phyloP scores from a whole-genome alignment of 2,113 vertebrate genomes.

The Austrofundulus limnaeus region DNA sequence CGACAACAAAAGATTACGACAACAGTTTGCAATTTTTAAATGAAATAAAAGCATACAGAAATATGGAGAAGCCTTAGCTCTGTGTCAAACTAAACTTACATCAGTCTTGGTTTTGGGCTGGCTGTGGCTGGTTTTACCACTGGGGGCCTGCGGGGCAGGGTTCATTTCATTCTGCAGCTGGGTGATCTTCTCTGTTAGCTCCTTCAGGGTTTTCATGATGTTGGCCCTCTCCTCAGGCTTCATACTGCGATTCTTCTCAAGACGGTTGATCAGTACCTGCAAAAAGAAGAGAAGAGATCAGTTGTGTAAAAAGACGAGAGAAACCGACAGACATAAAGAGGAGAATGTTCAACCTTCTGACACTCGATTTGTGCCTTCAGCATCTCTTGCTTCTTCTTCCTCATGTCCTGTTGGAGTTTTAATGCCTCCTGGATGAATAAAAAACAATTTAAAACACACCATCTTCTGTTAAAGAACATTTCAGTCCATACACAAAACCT shows the following conservation, averaged over 20 bases:
- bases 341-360: conserved; percentile 86
- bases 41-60: not conserved
- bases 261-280: conserved; percentile 92
- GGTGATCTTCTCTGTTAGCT: conserved; percentile 91
- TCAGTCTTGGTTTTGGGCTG: conserved; percentile 91
- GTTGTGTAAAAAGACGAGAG: not conserved
- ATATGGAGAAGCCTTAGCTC: not conserved
- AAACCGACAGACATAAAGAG: not conserved
- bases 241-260: conserved; percentile 94
- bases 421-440: conserved; percentile 84
- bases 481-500: not conserved
- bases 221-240: conserved; percentile 95
- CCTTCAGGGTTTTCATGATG: conserved; percentile 97
- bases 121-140: conserved; percentile 73
- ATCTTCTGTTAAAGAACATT: not conserved
- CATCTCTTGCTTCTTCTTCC: conserved; percentile 97
- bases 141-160: conserved; percentile 73
- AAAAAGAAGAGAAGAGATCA: not conserved
- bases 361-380: conserved; percentile 95
- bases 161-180: conserved; percentile 94
- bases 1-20: too few relatives aligned
- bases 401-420: conserved; percentile 97
- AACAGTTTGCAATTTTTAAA: not conserved
- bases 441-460: conserved; percentile 1
- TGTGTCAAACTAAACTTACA: conserved; percentile 69